Base-by-base conservation (phyloP, 1,140 invertebrate species). In the Megalonaias nervosa region DNA sequence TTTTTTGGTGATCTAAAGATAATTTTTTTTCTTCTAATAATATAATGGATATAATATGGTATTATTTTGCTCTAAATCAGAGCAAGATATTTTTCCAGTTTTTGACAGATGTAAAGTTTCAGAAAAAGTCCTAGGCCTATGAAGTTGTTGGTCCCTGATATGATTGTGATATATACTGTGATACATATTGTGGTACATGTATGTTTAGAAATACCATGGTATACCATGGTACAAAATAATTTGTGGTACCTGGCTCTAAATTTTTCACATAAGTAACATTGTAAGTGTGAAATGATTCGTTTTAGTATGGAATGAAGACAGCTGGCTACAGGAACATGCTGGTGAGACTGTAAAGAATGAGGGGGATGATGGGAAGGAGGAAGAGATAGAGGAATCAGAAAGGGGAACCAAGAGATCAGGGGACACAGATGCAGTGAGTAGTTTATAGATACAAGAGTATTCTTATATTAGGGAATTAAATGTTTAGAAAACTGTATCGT, bases 261-360 rank as follows among this genome's bases (percentile, higher is more conserved):
- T 19, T 2, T 61, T 61, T 61, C 21, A 21, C 21, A n/a, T 62
- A 9, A n/a, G 11, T 48, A 48, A 48, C 11, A 11, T 48, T 48
- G 38, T 48, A 48, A 48, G 11, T 48, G 0, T 48, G 6, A 48
- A 48, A 48, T 48, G 38, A 48, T 69, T 16, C 60, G 5, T 75
- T 73, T 67, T 82, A 89, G 97, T 99, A 15, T 99, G 98, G 98
- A 95, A 97, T 13, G 98, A 99, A 89, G 98, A 99, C 90, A 93
- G 93, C 69, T 99, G 98, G 98, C 90, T 99, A 4, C 96, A 97
- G 88, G 95, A 98, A 56, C 88, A 90, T 84, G 82, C 89, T 57
- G 88, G 88, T 1, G 85, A 83, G n/a, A 89, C 88, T 11, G 68
- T 89, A 17, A 76, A 72, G 21, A 48, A 48, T 48, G 38, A 48